These are phyloP conservation scores for Petroica traversi DNA, from an alignment of 2,113 vertebrate species.

Conservation along the genomic window DNA sequence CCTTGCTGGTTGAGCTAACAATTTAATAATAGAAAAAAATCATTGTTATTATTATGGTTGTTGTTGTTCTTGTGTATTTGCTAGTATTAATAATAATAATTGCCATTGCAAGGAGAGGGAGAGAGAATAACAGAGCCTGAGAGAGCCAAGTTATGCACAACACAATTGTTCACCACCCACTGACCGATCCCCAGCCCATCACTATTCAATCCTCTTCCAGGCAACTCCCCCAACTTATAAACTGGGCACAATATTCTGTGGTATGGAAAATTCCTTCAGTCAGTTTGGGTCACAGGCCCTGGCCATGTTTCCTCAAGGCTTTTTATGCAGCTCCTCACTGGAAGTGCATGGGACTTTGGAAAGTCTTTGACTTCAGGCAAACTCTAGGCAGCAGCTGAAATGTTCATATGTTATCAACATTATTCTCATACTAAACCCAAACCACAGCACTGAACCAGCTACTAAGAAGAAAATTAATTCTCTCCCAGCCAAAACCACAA, in stretches of 20 bases:
- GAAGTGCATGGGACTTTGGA: not conserved
- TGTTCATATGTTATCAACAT: not conserved
- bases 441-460: not conserved
- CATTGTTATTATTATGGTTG: not conserved
- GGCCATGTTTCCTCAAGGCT: not conserved
- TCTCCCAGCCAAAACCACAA: not conserved
- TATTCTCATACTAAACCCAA: not conserved
- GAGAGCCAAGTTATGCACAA: not conserved
- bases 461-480: not conserved
- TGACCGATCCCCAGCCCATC: rapidly evolving
- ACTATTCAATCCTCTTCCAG: not conserved
- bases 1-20: not conserved
- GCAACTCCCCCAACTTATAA: not conserved
- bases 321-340: not conserved
- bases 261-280: not conserved
- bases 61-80: not conserved
- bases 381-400: not conserved
- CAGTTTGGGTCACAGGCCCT: rapidly evolving
- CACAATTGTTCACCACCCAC: not conserved
- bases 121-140: not conserved
- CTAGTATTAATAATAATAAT: not conserved
- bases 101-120: not conserved
- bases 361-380: not conserved
- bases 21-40: not conserved
- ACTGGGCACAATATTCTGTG: too few species aligned